A percentile compares a stretch with the other conserved stretches of the same genome.
phyloP scores from a whole-genome alignment of 2,113 vertebrate genomes.

The Alces alces region DNA sequence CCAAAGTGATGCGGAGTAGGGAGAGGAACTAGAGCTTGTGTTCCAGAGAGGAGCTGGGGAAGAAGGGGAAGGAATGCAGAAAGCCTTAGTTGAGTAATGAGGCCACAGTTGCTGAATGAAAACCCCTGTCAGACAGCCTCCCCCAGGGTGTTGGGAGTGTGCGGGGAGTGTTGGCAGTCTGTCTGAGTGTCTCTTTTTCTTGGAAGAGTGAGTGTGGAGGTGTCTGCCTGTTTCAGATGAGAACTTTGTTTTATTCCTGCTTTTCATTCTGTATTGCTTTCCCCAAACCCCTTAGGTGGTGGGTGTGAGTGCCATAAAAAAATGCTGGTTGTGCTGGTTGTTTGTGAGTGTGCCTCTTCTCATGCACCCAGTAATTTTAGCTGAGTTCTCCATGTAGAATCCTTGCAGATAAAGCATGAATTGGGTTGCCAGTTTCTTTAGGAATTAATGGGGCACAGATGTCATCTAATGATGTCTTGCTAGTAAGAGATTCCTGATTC shows the following conservation, averaged over 20 bases:
- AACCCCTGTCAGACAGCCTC: slow-evolving; percentile 42
- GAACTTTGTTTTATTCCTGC: slow-evolving; percentile 13
- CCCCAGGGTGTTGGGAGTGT: slow-evolving; percentile 40
- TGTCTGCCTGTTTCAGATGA: slow-evolving; percentile 42
- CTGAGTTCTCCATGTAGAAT: not conserved
- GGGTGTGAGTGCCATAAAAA: not conserved
- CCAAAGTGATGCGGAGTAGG: not conserved
- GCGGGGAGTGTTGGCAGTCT: slow-evolving; percentile 32
- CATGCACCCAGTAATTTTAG: not conserved
- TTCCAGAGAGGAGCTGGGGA: slow-evolving; percentile 7
- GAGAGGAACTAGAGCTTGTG: not conserved
- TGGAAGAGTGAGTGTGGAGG: slow-evolving; percentile 37
- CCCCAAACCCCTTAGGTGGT: not conserved
- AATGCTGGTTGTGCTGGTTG: not conserved
- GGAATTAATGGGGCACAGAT: not conserved
- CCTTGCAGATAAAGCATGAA: not conserved
- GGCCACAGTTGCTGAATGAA: slow-evolving; percentile 57
- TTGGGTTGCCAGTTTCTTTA: not conserved
- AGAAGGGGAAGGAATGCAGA: not conserved
- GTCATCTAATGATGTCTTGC: not conserved
- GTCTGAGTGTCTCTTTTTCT: slow-evolving; percentile 47
- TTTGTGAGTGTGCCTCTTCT: not conserved
- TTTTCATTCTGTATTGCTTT: slow-evolving; percentile 32
- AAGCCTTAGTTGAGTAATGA: slow-evolving; percentile 48
- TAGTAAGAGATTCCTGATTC: not conserved